These are phyloP conservation scores for Serilophus lunatus DNA, from an alignment of 2,113 vertebrate species.

Conservation along the genomic window DNA sequence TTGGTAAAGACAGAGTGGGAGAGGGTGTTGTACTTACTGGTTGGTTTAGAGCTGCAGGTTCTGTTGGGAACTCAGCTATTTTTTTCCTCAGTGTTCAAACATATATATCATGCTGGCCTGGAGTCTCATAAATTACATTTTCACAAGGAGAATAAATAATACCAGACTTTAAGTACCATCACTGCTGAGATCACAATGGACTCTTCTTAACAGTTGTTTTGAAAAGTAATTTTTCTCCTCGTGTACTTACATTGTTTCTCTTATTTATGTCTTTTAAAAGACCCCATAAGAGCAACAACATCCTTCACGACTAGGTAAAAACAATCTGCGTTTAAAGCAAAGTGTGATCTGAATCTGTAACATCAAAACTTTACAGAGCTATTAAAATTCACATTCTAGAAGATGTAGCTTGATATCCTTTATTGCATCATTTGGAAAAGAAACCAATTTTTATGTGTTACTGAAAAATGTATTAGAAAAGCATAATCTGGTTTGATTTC, in stretches of 20 bases:
- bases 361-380: not conserved
- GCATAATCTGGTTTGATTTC: not conserved
- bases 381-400: conserved; percentile 24
- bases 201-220: not conserved
- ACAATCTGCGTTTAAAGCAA: not conserved
- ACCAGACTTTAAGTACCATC: not conserved
- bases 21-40: not conserved
- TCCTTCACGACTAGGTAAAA: not conserved
- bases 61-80: not conserved
- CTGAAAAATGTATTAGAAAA: conserved; percentile 6
- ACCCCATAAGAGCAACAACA: not conserved
- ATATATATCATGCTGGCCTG: not conserved
- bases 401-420: not conserved
- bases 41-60: not conserved
- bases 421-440: not conserved
- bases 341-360: not conserved
- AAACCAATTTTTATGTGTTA: not conserved
- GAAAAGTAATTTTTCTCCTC: not conserved
- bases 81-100: not conserved
- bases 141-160: not conserved
- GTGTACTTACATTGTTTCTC: not conserved
- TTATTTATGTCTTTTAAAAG: not conserved
- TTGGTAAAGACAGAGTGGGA: rapidly evolving
- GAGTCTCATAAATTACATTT: not conserved
- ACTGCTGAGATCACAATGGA: not conserved